Base-by-base conservation (phyloP, 2,888 invertebrate species). In the Agrilus mali region DNA sequence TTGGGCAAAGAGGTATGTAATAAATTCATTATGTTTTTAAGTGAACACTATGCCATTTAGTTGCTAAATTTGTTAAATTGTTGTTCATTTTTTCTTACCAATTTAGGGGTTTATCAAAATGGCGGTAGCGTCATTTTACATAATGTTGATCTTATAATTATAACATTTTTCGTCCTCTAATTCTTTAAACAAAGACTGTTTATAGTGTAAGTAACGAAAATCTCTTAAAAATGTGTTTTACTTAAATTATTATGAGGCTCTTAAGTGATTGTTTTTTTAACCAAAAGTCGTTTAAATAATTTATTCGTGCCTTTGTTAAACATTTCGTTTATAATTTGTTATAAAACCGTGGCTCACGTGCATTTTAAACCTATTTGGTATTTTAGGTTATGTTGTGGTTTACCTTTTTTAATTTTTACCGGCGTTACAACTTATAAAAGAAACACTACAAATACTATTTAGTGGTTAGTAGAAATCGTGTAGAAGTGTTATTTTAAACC, bases 31-130 rank as follows among this genome's bases (percentile, higher is more conserved):
- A 38, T 38, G 45, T 37, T 46, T 38, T 42, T 43, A 33, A 16
- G 42, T 27, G 34, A 32, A 36, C 36, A 31, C 12, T 27, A 36
- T 38, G 10, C 34, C 20, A 31, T 31, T 31, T 37, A 38, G 34
- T 46, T 44, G 44, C 32, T 55, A 56, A 59, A 60, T 57, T 46
- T 48, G 56, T 59, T 61, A 57, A 58, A 60, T 61, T 57, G 52
- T 56, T 60, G 52, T 55, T 55, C 60, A 60, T 65, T 63, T 64
- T 64, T 61, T 58, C 53, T 55, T 50, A 50, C 50, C 55, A 61
- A 60, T 60, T 65, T 63, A 62, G 63, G 60, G 66, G 64, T 64
- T 65, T 61, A 55, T 58, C 65, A 66, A 66, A 61, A 66, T 66
- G 66, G 66, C 66, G 65, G 27, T 59, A 55, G 61, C 61, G 60